Evolutionary conservation across 1,140 invertebrate species (phyloP), one percentile per base, ranked within the genome.

Genomic region (Drosophila bifasciata): DNA sequence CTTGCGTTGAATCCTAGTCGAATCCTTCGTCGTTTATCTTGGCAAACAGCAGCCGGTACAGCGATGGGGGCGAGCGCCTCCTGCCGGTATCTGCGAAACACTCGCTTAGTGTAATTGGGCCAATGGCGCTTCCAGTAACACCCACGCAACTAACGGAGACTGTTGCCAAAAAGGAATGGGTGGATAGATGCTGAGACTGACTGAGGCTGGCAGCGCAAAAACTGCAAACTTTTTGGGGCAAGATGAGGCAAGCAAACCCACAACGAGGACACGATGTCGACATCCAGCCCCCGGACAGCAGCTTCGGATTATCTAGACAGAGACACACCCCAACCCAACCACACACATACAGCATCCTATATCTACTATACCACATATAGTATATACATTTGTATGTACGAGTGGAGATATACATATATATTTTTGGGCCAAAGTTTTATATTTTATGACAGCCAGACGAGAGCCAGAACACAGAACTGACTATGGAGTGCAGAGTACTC

Each of bases 91-190:
- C 83, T 81, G 81, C 77, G 78, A 86, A 88, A 86, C 81, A 86
- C 74, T 86, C 81, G 81, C 88, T 86, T 81, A 88, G 83, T 86
- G 83, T 86, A 86, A 86, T 86, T 86, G 81, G 81, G 81, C 81
- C 81, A 86, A 86, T 86, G 81, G 81, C 81, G 74, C 77, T 85
- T 58, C 73, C 46, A 75, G 74, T 78, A 71, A 77, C 69, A 77
- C 73, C 73, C 77, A 78, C 67, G 57, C 79, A 81, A 77, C 77
- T 81, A 86, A 51, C 79, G 40, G 57, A 59, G 59, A 63, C 73
- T 66, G 72, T 58, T 68, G 73, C 73, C 73, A 71, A 76, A 71
- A 63, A 70, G 61, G 23, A 28, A 17, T n/a, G 25, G 5, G 25
- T n/a, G n/a, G n/a, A n/a, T n/a, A n/a, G n/a, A 32, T 21, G 48